Evolutionary conservation across 2,888 invertebrate genomes (phyloP).

Genomic region (Cheilosia urbana): DNA sequence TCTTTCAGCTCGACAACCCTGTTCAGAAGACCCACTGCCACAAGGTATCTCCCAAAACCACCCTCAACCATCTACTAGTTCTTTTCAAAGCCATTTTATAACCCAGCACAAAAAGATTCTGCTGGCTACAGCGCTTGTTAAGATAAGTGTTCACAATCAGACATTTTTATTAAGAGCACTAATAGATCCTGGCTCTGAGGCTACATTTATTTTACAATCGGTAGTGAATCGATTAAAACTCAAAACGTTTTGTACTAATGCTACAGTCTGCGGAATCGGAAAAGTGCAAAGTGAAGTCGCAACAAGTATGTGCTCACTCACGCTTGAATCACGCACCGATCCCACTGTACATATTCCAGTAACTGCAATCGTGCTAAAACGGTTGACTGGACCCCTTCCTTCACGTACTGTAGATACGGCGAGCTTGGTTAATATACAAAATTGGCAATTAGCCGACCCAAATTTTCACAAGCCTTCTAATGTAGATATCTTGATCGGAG

Average conservation of each 20-base stretch:
- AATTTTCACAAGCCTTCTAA: slow-evolving; percentile 29
- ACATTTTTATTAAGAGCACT: slow-evolving; percentile 13
- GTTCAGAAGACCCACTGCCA: no score
- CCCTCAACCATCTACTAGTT: no score
- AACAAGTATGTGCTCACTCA: no score
- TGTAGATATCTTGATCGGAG: slow-evolving; percentile 16
- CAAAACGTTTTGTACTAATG: no score
- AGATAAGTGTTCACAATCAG: slow-evolving; percentile 17
- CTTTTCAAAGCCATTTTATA: background rate
- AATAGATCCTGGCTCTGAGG: slow-evolving; percentile 36
- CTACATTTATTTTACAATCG: background rate
- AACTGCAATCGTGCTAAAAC: slow-evolving; percentile 19
- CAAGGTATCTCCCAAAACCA: no score
- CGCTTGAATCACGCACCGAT: no score
- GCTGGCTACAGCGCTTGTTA: slow-evolving; percentile 21
- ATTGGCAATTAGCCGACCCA: slow-evolving; percentile 32
- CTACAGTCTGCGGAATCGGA: no score
- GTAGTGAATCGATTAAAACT: no score
- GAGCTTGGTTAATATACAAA: slow-evolving; percentile 28
- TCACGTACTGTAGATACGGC: slow-evolving; percentile 12
- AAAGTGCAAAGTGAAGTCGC: no score
- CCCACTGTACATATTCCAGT: background rate
- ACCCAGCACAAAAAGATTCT: slow-evolving; percentile 16
- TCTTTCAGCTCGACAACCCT: no score
- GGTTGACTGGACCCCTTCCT: slow-evolving; percentile 29